These are phyloP conservation scores for Chirona hameri DNA, from an alignment of 2,888 invertebrate species.

Conservation along the genomic window DNA sequence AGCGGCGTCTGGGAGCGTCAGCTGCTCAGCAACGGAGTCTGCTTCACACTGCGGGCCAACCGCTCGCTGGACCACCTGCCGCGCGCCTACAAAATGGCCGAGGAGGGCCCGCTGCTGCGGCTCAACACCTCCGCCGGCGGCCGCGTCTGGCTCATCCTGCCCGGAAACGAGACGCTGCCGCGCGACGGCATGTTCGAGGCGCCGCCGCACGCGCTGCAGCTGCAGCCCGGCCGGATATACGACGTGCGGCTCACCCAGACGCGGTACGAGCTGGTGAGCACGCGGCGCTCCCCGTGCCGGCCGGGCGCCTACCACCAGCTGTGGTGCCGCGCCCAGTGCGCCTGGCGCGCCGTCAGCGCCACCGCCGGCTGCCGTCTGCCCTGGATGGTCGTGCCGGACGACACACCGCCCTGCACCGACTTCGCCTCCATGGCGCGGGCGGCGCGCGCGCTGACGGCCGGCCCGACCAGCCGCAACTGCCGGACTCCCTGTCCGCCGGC, in stretches of 20 bases:
- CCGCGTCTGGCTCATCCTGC: neutral
- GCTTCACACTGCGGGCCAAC: constrained; percentile 11
- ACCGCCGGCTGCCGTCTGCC: neutral
- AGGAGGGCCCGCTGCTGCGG: neutral
- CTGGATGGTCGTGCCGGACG: neutral
- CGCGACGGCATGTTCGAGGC: neutral
- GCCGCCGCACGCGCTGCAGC: neutral
- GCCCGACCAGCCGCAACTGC: neutral
- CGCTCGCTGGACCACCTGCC: neutral
- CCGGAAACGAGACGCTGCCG: neutral
- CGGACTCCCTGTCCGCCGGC: neutral
- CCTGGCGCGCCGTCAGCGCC: neutral
- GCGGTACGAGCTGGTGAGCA: neutral
- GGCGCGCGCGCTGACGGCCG: neutral
- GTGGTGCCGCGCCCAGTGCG: neutral
- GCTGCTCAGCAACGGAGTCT: neutral
- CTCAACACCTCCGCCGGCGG: neutral
- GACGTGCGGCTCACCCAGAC: neutral
- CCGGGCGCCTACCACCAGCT: neutral
- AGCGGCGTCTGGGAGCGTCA: neutral
- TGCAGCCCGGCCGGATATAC: neutral
- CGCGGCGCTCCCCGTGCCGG: neutral
- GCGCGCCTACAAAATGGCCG: neutral
- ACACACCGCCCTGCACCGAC: neutral
- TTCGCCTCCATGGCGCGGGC: neutral